Evolutionary conservation across 2,797 vertebrate genomes (phyloP), one percentile per base, ranked within the genome.

Genomic region (Pseudochirops corinnae): DNA sequence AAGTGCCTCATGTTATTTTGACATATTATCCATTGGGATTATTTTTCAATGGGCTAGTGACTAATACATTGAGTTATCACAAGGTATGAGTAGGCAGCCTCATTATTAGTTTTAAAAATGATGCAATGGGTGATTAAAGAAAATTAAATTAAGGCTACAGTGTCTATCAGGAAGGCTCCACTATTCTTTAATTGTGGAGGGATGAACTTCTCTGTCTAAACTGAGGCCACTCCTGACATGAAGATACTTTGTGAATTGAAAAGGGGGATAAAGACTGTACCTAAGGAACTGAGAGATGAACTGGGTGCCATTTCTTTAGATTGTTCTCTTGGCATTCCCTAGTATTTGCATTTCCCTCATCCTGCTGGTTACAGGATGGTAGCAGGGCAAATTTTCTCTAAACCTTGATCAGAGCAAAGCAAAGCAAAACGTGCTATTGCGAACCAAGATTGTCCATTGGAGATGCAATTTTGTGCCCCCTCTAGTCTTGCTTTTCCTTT

Each of bases 51-150:
- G 95, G 95, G 90, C 92, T 97, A 97, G 93, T 97, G 90, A 92
- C 98, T 98, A 97, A 98, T 98, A 96, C 92, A 93, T 96, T 97
- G 98, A 98, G 97, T 98, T 97, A 96, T 97, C 94, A 95, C 92
- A 93, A 97, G 95, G 91, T 62, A 50, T 91, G 46, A 74, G 95
- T 97, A 96, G 90, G 90, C 56, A 96, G 24, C 62, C 93, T 93
- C 39, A 0, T 95, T 97, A 93, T 92, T 56, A 18, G n/a, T 96
- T 97, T 97, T 96, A 96, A 95, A 97, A 98, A 97, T 91, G 93
- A 74, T 91, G 16, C 55, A 97, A 94, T 21, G 93, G 58, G 33
- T 87, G n/a, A 95, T 97, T 93, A 96, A 96, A 93, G 50, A 97
- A 74, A 82, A 55, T 93, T 29, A 96, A 97, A 97, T 93, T 91